A percentile compares a stretch with the other conserved stretches of the same genome.
Evolutionary conservation across 2,888 invertebrate genomes (phyloP).

Genomic region (Anthophora plumipes): DNA sequence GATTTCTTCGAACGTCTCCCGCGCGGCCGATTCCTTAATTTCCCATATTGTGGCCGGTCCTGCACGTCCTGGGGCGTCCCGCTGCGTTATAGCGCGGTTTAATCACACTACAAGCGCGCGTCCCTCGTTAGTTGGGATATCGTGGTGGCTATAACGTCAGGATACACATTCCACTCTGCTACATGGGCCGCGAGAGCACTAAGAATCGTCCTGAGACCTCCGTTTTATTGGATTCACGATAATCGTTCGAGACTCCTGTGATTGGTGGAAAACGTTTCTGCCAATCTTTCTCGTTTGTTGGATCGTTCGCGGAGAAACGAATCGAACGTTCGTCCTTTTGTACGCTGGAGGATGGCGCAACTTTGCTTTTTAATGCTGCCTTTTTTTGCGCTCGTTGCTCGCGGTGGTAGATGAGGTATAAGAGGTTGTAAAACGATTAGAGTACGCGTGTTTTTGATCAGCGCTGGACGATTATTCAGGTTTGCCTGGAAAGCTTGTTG

Average conservation of each 20-base stretch:
- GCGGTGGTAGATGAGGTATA: background rate
- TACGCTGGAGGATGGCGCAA: background rate
- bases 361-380: background rate
- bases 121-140: conserved; percentile 84
- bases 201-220: conserved; percentile 5
- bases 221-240: conserved; percentile 54
- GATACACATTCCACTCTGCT: conserved; percentile 80
- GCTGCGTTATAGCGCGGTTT: conserved; percentile 83
- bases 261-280: conserved; percentile 40
- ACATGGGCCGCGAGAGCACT: conserved; percentile 38
- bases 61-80: conserved; percentile 75
- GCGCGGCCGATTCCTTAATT: conserved; percentile 78
- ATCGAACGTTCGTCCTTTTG: conserved; percentile 3
- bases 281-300: conserved; percentile 44
- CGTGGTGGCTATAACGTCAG: conserved; percentile 81
- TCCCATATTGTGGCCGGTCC: conserved; percentile 77
- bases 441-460: background rate
- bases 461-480: background rate
- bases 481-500: background rate
- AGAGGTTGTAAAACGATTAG: conserved; percentile 16
- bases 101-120: conserved; percentile 84
- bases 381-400: background rate
- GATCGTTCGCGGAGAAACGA: conserved; percentile 28
- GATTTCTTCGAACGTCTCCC: conserved; percentile 41
- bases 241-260: conserved; percentile 49